These are phyloP conservation scores for Drosophila suboccidentalis DNA, from an alignment of 2,888 invertebrate species.

Conservation along the genomic window DNA sequence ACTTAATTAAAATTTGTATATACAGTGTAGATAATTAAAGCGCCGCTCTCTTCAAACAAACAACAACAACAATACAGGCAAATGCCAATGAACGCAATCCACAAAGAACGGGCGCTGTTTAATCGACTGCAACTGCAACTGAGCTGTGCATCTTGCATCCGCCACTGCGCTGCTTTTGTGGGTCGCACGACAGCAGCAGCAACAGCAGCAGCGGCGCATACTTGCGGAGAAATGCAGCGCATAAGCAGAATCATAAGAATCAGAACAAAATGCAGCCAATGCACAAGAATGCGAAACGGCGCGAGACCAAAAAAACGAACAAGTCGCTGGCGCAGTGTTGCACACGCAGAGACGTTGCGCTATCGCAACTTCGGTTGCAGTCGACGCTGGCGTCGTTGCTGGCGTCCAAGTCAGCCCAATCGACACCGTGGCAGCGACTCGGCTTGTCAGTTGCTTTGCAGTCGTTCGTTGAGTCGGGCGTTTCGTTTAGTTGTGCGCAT, in stretches of 20 bases:
- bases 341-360: slow-evolving; percentile 22
- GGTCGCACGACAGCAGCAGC: slow-evolving; percentile 46
- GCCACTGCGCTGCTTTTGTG: slow-evolving; percentile 56
- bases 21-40: slow-evolving; percentile 65
- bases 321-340: slow-evolving; percentile 6
- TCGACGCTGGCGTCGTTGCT: slow-evolving; percentile 19
- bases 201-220: slow-evolving; percentile 46
- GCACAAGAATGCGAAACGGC: slow-evolving; percentile 74
- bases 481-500: slow-evolving; percentile 9
- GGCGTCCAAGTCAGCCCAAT: slow-evolving; percentile 24
- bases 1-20: slow-evolving; percentile 74
- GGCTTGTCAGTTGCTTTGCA: slow-evolving; percentile 62
- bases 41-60: slow-evolving; percentile 21
- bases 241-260: slow-evolving; percentile 54
- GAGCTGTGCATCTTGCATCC: slow-evolving; percentile 30
- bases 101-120: slow-evolving; percentile 71
- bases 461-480: slow-evolving; percentile 56
- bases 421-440: slow-evolving; percentile 21
- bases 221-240: slow-evolving; percentile 71
- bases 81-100: slow-evolving; percentile 69
- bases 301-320: slow-evolving; percentile 31
- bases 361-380: slow-evolving; percentile 13
- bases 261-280: slow-evolving; percentile 76
- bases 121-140: slow-evolving; percentile 41
- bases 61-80: slow-evolving; percentile 17